Evolutionary conservation across 2,888 invertebrate species (phyloP).

Genomic region (Acanthococcus lagerstroemiae): DNA sequence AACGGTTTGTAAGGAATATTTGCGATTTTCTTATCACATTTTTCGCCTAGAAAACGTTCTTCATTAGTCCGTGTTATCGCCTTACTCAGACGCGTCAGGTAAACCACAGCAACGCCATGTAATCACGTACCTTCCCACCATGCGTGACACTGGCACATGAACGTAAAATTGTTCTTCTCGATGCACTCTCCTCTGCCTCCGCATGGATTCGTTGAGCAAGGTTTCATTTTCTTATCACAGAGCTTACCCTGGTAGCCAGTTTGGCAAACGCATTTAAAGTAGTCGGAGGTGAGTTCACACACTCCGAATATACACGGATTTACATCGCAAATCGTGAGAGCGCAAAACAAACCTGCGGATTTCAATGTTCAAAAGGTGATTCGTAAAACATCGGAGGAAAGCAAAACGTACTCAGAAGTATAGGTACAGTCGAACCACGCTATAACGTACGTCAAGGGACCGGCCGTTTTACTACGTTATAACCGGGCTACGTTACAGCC

Average conservation of each 20-base stretch:
- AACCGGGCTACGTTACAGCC: too few relatives aligned
- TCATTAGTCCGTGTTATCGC: too few relatives aligned
- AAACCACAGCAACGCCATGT: neutral
- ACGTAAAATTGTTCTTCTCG: conserved; percentile 52
- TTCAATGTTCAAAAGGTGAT: neutral
- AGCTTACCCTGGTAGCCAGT: conserved; percentile 56
- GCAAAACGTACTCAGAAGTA: too few relatives aligned
- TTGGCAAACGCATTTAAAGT: conserved; percentile 55
- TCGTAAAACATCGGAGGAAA: too few relatives aligned
- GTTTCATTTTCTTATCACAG: conserved; percentile 57
- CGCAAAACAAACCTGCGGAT: conserved; percentile 66
- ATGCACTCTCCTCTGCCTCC: conserved; percentile 64
- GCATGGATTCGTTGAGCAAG: conserved; percentile 64
- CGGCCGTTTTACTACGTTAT: too few relatives aligned
- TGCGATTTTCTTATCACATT: conserved; percentile 59
- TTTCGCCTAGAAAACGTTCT: conserved; percentile 44
- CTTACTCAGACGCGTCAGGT: too few relatives aligned
- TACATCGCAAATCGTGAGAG: conserved; percentile 62
- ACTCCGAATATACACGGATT: conserved; percentile 50
- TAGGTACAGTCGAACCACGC: too few relatives aligned
- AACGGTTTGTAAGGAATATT: conserved; percentile 61
- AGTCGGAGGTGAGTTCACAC: conserved; percentile 43
- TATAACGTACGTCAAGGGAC: too few relatives aligned
- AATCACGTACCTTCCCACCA: conserved; percentile 58
- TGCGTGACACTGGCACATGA: conserved; percentile 61